These are phyloP conservation scores for Sturmia bella DNA, from an alignment of 2,888 invertebrate genomes.

Conservation along the genomic window DNA sequence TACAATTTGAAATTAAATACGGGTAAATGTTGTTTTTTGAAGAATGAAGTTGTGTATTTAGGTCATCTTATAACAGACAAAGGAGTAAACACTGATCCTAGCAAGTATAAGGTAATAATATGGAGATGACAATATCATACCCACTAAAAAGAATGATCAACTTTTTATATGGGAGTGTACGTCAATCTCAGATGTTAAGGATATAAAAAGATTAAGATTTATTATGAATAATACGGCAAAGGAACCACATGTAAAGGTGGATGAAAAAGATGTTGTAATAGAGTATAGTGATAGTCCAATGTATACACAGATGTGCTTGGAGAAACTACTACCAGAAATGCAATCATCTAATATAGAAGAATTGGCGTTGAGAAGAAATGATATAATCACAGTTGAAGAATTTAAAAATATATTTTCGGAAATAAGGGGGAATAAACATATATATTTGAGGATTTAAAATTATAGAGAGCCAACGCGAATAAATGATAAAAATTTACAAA, in stretches of 20 bases:
- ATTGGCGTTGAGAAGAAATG: neutral
- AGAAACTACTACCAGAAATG: constrained; percentile 13
- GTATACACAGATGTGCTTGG: neutral
- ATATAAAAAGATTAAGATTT: neutral
- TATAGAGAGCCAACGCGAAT: too few relatives aligned
- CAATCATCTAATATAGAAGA: neutral
- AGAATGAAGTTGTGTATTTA: too few relatives aligned
- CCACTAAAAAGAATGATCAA: neutral
- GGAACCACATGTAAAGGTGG: neutral
- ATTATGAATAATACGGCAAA: neutral
- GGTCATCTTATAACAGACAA: too few relatives aligned
- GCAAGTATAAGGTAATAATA: too few relatives aligned
- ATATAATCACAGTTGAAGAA: neutral
- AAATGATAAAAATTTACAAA: too few relatives aligned
- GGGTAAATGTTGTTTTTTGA: too few relatives aligned
- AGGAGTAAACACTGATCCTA: too few relatives aligned
- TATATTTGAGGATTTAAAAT: neutral
- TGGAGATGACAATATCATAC: too few relatives aligned
- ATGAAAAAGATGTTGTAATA: neutral
- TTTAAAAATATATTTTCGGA: neutral
- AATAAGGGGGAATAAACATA: neutral
- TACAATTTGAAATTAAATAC: too few relatives aligned
- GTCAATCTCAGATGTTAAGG: neutral
- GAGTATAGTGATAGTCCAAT: neutral
- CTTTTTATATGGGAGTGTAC: constrained; percentile 4